Evolutionary conservation across 2,113 vertebrate genomes (phyloP), one percentile per base, ranked within the genome.

Genomic region (Felis catus): DNA sequence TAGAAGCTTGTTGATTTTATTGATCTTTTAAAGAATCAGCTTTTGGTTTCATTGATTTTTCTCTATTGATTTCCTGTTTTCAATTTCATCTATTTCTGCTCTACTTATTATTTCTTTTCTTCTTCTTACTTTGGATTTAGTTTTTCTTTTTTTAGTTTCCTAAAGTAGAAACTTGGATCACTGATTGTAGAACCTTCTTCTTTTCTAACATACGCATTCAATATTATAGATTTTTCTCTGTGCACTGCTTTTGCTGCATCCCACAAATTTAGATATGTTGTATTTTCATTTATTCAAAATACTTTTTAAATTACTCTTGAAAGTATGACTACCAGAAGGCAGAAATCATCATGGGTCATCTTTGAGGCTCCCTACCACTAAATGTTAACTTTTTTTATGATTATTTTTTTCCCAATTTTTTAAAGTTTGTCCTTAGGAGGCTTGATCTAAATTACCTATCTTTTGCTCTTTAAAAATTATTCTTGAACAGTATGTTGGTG

Each of bases 211-310:
- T 48, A 21, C 23, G 27, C 61, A 66, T 85, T 66, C 18, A 66
- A 16, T 33, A 39, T 16, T 84, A 63, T 48, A 66, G 14, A 41
- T 45, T 65, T 65, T 84, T 84, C 58, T 45, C 39, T 19, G 41
- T 63, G 55, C 16, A 51, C 29, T n/a, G 7, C 63, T 85, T 74
- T 45, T 41, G 23, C 39, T 74, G 41, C 12, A 51, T 85, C 33
- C 65, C 41, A 85, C 41, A 51, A n/a, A 51, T 68, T 48, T 85
- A 48, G 41, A 2, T 68, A 68, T 39, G 39, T 65, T 84, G 82
- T 84, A 13, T 84, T 84, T 84, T 84, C 33, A n/a, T 68, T n/a
- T 85, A 85, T 85, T 85, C 31, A n/a, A 85, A 85, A 68, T 85
- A 66, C 5, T 48, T 76, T 84, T 84, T 45, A 84, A 84, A 65